phyloP scores from a whole-genome alignment of 2,888 invertebrate species.

The Lypha dubia region DNA sequence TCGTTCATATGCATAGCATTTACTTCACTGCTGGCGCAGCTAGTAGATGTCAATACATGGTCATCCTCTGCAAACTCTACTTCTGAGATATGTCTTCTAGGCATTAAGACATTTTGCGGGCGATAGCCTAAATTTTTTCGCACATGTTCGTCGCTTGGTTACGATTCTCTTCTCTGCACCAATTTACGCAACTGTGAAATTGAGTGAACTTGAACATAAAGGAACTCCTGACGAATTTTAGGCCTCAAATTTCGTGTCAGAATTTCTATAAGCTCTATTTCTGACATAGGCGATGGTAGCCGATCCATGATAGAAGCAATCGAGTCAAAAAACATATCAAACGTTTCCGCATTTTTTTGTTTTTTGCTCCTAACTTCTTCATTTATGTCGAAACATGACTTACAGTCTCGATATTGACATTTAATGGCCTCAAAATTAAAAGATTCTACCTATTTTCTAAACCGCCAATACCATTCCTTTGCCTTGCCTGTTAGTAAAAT shows the following conservation, averaged over 20 bases:
- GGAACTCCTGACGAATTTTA: neutral
- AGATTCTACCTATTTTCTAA: neutral
- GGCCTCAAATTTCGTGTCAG: neutral
- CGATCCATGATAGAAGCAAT: neutral
- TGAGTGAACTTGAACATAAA: constrained; percentile 4
- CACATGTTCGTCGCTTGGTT: too few relatives aligned
- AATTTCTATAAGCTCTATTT: constrained; percentile 1
- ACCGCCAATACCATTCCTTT: constrained; percentile 2
- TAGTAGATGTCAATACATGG: too few relatives aligned
- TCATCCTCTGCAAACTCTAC: neutral
- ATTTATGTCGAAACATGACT: neutral
- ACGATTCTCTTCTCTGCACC: neutral
- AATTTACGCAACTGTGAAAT: constrained; percentile 5
- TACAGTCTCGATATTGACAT: constrained; percentile 8
- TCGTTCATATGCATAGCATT: too few relatives aligned
- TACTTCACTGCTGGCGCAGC: too few relatives aligned
- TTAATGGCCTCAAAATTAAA: neutral
- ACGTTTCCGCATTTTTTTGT: neutral
- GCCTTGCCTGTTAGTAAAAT: too few relatives aligned
- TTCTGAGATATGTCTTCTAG: neutral
- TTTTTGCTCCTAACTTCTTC: constrained; percentile 1
- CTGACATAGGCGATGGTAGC: neutral
- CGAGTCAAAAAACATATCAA: neutral
- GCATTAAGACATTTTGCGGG: too few relatives aligned
- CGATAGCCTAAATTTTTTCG: too few relatives aligned